A percentile compares a stretch with the other conserved stretches of the same genome.
These are phyloP conservation scores for Cephus nigrinus DNA, from an alignment of 2,888 invertebrate genomes.

Conservation along the genomic window DNA sequence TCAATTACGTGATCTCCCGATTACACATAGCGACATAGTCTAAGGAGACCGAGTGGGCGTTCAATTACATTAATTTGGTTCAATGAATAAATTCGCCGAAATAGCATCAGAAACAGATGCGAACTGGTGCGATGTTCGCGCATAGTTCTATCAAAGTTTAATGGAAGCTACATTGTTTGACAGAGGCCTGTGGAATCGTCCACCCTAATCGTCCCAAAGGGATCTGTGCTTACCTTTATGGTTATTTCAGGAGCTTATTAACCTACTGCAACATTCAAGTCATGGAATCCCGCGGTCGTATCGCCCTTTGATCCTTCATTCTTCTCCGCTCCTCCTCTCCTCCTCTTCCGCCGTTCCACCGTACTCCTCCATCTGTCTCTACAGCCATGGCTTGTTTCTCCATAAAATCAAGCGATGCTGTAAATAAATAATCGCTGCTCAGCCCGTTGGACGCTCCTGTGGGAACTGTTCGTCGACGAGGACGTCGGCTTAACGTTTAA, in stretches of 20 bases:
- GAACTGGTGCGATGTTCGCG: background rate
- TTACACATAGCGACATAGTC: background rate
- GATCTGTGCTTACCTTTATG: background rate
- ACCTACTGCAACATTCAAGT: background rate
- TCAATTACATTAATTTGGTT: background rate
- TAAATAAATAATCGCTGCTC: background rate
- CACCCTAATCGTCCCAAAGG: background rate
- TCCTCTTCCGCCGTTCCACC: background rate
- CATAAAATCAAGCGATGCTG: background rate
- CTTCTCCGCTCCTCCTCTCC: background rate
- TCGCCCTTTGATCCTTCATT: background rate
- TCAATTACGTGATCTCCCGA: background rate
- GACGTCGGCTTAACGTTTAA: conserved; percentile 5
- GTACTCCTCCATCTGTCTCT: background rate
- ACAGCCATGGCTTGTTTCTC: background rate
- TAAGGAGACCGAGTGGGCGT: background rate
- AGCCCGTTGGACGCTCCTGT: background rate
- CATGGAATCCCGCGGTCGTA: background rate
- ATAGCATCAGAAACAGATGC: background rate
- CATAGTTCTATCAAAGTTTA: background rate
- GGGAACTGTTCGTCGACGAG: background rate
- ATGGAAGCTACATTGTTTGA: background rate
- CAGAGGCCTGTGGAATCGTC: background rate
- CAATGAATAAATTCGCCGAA: background rate
- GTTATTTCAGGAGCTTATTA: background rate